These are phyloP conservation scores for Neuroterus valhalla DNA, from an alignment of 1,140 invertebrate genomes.

Conservation along the genomic window DNA sequence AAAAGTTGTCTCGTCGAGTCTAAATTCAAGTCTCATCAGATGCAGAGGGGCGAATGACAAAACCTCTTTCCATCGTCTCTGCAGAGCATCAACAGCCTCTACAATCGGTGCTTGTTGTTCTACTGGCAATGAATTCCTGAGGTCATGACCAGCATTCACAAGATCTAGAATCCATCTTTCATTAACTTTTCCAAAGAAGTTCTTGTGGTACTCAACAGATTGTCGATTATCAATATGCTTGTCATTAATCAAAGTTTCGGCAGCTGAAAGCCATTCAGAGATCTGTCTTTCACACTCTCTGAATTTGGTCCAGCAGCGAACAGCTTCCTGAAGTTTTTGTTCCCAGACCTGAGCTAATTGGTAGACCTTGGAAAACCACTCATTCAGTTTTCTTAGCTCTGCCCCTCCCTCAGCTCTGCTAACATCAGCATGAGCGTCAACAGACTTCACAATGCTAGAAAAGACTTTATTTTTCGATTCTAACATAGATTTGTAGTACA, in stretches of 20 bases:
- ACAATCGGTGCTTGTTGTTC: constrained; percentile 82
- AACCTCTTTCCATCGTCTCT: constrained; percentile 87
- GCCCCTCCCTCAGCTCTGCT: constrained; percentile 82
- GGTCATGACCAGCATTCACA: constrained; percentile 85
- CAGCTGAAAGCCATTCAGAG: constrained; percentile 89
- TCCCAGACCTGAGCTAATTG: constrained; percentile 86
- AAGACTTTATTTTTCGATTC: constrained; percentile 97
- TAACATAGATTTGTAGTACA: constrained; percentile 94
- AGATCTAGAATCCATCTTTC: constrained; percentile 89
- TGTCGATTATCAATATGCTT: constrained; percentile 87
- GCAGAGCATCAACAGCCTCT: constrained; percentile 82
- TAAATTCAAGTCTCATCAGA: constrained; percentile 91
- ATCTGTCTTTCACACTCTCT: constrained; percentile 86
- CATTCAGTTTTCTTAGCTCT: constrained; percentile 86
- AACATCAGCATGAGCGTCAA: constrained; percentile 81
- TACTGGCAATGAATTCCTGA: constrained; percentile 81
- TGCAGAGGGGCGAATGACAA: constrained; percentile 87
- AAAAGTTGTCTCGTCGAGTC: constrained; percentile 89
- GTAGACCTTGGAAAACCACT: constrained; percentile 86
- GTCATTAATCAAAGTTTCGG: constrained; percentile 88
- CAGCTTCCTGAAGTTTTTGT: constrained; percentile 84
- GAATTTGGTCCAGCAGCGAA: constrained; percentile 90
- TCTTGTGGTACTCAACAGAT: constrained; percentile 86
- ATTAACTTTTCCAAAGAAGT: constrained; percentile 90
- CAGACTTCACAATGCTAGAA: constrained; percentile 87